Conservation (phyloP, 2,888 invertebrate species). For the Dicycla oo region DNA sequence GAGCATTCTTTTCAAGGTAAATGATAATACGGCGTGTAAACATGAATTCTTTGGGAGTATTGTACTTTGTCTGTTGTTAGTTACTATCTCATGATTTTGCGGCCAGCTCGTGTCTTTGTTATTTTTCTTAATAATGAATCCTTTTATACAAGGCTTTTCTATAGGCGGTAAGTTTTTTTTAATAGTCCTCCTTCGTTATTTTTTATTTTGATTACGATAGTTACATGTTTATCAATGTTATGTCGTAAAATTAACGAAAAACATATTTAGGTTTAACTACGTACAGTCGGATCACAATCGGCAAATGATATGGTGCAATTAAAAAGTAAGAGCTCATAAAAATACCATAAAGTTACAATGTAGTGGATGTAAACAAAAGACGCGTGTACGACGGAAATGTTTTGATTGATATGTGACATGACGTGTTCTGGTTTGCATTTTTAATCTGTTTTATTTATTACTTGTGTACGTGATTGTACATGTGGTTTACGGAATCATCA, state of each 20-base stretch:
- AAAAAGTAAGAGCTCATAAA: slow-evolving; percentile 34
- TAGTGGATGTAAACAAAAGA: slow-evolving; percentile 33
- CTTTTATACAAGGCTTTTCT: slow-evolving; percentile 76
- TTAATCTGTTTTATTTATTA: slow-evolving; percentile 27
- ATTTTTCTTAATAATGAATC: slow-evolving; percentile 73
- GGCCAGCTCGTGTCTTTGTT: slow-evolving; percentile 29
- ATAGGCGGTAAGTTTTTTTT: slow-evolving; percentile 71
- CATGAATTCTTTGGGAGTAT: slow-evolving; percentile 55
- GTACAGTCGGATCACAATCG: slow-evolving; percentile 17
- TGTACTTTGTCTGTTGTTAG: slow-evolving; percentile 42
- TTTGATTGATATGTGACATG: slow-evolving; percentile 38
- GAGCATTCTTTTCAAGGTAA: slow-evolving; percentile 71
- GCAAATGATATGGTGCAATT: slow-evolving; percentile 31
- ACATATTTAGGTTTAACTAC: neutral
- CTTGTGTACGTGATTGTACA: slow-evolving; percentile 33
- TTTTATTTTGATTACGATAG: neutral
- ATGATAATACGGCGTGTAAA: slow-evolving; percentile 70
- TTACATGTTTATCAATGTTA: neutral
- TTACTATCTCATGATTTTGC: slow-evolving; percentile 40
- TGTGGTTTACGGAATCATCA: slow-evolving; percentile 6
- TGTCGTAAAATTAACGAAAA: neutral
- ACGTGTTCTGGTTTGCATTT: slow-evolving; percentile 39
- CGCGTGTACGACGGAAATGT: slow-evolving; percentile 21
- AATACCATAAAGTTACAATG: slow-evolving; percentile 35
- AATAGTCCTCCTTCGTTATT: neutral